Evolutionary conservation across 2,797 vertebrate genomes (phyloP), one percentile per base, ranked within the genome.

Genomic region (Poecilia velifera): DNA sequence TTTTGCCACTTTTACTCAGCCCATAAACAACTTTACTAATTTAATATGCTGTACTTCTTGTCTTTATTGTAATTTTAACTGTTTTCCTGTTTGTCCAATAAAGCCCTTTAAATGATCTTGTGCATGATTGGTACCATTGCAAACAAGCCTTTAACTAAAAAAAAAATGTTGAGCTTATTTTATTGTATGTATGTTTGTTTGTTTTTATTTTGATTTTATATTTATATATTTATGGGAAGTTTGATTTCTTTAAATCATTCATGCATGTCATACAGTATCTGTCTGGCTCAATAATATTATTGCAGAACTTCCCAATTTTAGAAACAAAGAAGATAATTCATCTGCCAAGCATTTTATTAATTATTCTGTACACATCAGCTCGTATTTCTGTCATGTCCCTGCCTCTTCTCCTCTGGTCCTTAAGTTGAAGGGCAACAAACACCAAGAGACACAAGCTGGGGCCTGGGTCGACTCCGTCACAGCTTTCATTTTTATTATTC

Each of bases 401-500:
- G 70, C 47, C 49, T 62, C 31, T 68, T n/a, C 1, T 51, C 10
- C 3, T 36, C 25, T n/a, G 5, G 45, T 6, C 18, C 8, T 22
- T 28, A n/a, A 71, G 46, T 1, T 28, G 5, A 71, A 45, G 12
- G 14, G 41, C 12, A 71, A 71, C 6, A 31, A 76, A 43, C 36
- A 68, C 14, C 43, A 36, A 78, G 3, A 79, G n/a, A 47, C 57
- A 41, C 76, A 66, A 73, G 36, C 36, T 31, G n/a, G 43, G 22
- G 6, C 43, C 45, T 73, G 74, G 70, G 66, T 78, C 70, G 25
- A 25, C 76, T 87, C 74, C 20, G 0, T 77, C 80, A 80, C 2
- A 43, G 72, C 77, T 77, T 82, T 79, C 53, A 7, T 72, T 80
- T 84, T 71, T 78, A 80, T 81, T 75, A 79, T 79, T 84, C 47